Evolutionary conservation across 2,113 vertebrate species (phyloP).

Genomic region (Microtus richardsoni): DNA sequence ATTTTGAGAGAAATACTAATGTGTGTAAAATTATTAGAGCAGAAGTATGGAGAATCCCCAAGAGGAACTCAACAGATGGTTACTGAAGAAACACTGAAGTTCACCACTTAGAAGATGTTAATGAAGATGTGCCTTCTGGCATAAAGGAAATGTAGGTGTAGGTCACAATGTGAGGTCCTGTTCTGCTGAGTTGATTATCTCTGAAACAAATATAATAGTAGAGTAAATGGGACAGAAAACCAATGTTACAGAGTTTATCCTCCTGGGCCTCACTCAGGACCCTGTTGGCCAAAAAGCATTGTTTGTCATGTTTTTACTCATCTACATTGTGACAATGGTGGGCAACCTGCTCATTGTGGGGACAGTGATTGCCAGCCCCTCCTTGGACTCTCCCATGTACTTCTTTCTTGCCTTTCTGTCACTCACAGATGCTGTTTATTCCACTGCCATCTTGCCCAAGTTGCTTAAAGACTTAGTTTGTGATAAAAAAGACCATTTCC

Average conservation of each 20-base stretch:
- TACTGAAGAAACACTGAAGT: neutral
- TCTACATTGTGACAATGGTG: constrained; percentile 42
- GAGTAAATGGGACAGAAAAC: neutral
- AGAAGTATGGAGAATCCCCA: neutral
- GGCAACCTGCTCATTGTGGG: constrained; percentile 64
- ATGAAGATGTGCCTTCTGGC: neutral
- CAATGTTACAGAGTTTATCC: constrained; percentile 1
- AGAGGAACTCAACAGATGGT: neutral
- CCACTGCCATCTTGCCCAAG: constrained; percentile 57
- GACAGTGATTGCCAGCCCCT: constrained; percentile 9
- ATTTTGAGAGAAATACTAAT: neutral
- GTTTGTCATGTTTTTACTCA: neutral
- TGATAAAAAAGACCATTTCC: constrained; percentile 63
- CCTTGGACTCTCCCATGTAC: neutral
- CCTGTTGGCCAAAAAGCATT: neutral
- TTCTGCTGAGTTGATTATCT: neutral
- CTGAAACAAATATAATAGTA: neutral
- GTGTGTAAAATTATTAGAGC: neutral
- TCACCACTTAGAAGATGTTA: neutral
- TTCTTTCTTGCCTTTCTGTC: constrained; percentile 56
- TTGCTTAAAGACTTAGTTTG: constrained; percentile 55
- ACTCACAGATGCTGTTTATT: constrained; percentile 50
- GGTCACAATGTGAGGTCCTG: neutral
- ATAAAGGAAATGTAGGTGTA: neutral
- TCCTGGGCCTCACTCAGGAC: neutral